A percentile compares a stretch with the other conserved stretches of the same genome.
Conservation (phyloP, 35 echinoderm and acorn worm species). For the Heliocidaris erythrogramma region DNA sequence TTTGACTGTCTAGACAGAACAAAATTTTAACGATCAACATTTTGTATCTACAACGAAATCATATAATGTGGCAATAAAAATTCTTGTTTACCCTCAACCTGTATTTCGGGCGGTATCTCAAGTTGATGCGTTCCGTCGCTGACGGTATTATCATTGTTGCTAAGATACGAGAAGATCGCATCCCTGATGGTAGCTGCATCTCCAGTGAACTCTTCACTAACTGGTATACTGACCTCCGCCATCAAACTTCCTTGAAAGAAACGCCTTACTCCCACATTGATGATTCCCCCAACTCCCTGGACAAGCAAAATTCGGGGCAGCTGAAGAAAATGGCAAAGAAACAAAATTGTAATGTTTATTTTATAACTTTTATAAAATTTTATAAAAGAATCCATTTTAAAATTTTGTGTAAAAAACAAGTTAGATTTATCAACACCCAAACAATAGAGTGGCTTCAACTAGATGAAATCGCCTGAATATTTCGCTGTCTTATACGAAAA, state of each 20-base stretch:
- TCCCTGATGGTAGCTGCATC: background rate
- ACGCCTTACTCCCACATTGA: background rate
- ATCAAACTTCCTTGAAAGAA: background rate
- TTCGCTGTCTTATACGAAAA: too few relatives aligned
- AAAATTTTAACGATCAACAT: too few relatives aligned
- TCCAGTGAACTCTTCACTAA: background rate
- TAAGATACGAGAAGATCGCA: background rate
- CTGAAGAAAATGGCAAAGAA: background rate
- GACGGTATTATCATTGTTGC: background rate
- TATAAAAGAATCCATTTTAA: too few relatives aligned
- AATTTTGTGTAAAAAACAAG: too few relatives aligned
- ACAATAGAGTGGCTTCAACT: too few relatives aligned
- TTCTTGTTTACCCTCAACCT: background rate
- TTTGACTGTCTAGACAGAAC: too few relatives aligned
- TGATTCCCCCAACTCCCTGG: background rate
- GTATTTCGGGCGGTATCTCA: background rate
- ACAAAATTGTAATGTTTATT: background rate
- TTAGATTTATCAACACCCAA: too few relatives aligned
- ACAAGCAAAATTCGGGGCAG: background rate
- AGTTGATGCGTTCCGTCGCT: background rate
- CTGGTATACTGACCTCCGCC: background rate
- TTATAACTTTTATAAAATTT: too few relatives aligned
- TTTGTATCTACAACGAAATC: too few relatives aligned
- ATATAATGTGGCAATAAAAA: too few relatives aligned
- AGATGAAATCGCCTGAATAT: too few relatives aligned